Base-by-base conservation (phyloP, 2,888 invertebrate species). In the Thecocarcelia acutangulata region DNA sequence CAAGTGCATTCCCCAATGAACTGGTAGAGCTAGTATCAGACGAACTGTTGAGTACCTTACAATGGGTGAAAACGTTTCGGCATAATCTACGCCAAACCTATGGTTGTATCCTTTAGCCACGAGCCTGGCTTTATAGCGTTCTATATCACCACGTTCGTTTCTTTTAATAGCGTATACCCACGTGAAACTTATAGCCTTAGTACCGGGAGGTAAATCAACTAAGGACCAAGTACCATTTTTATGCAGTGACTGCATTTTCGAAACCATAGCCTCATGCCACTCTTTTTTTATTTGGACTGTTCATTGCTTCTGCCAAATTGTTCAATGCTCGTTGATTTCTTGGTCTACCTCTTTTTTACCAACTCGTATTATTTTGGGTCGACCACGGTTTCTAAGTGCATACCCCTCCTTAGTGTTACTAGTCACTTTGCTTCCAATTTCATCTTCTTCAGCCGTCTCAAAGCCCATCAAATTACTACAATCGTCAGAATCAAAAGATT, bases 1-100 rank as follows among this genome's bases (percentile, higher is more conserved):
- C 13, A 76, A 33, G 33, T 72, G 54, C 76, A 76, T 80, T 42
- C 66, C 44, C 21, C 15, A 58, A 8, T 69, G 42, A 3, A 76
- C 66, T 17, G 75, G 64, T 11, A 80, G n/a, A 11, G 75, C 70
- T 24, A 52, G 13, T 17, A 52, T 6, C 13, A 52, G 24, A 13
- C 52, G 52, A 3, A 24, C 24, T 21, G 80, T 75, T n/a, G 80
- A 64, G 24, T 76, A 80, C 11, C 72, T 61, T 2, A 33, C 74
- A 6, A 80, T 70, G 11, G 64, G 74, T 2, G 73, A 74, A 28
- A 80, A 74, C 0, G 63, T 69, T 37, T 74, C 54, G 9, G 44
- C 28, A 24, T 61, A 80, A 40, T 69, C 19, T 24, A 74, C 21
- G 17, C 54, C 74, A 56, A 33, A 70, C n/a, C 40, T 28, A 4